These are phyloP conservation scores for Chloromyia formosa DNA, from an alignment of 2,888 invertebrate genomes.

Conservation along the genomic window DNA sequence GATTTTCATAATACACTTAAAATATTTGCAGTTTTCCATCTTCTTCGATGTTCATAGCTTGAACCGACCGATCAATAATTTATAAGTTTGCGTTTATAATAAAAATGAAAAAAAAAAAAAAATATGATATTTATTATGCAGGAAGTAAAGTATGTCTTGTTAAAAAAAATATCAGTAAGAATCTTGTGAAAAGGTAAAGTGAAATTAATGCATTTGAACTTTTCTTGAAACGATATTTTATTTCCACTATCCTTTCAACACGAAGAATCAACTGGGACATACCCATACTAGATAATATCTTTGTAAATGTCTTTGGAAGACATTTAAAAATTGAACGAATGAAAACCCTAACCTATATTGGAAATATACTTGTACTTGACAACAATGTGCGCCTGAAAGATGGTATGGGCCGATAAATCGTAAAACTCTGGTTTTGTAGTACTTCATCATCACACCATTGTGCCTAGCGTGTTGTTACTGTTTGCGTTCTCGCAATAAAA, in stretches of 20 bases:
- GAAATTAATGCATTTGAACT: neutral
- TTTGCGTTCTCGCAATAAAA: slow-evolving; percentile 10
- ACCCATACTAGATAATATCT: too few species aligned
- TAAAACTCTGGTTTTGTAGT: slow-evolving; percentile 13
- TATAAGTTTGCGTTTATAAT: slow-evolving; percentile 13
- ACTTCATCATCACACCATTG: slow-evolving; percentile 1
- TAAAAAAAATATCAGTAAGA: slow-evolving; percentile 2
- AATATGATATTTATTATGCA: too few species aligned
- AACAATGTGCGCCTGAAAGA: neutral
- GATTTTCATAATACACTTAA: neutral
- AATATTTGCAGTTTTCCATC: neutral
- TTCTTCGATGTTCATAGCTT: neutral
- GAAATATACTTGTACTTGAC: neutral
- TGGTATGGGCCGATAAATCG: neutral
- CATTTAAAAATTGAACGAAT: slow-evolving; percentile 10
- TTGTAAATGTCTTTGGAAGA: neutral
- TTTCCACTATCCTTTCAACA: neutral
- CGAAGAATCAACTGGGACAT: too few species aligned
- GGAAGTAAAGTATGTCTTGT: too few species aligned
- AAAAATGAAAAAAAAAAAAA: too few species aligned
- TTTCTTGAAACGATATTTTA: neutral
- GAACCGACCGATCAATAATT: slow-evolving; percentile 12
- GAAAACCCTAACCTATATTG: neutral
- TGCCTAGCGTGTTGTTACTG: neutral
- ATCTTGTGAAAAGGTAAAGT: neutral